Evolutionary conservation across 2,888 invertebrate genomes (phyloP).

Genomic region (Apoda limacodes): DNA sequence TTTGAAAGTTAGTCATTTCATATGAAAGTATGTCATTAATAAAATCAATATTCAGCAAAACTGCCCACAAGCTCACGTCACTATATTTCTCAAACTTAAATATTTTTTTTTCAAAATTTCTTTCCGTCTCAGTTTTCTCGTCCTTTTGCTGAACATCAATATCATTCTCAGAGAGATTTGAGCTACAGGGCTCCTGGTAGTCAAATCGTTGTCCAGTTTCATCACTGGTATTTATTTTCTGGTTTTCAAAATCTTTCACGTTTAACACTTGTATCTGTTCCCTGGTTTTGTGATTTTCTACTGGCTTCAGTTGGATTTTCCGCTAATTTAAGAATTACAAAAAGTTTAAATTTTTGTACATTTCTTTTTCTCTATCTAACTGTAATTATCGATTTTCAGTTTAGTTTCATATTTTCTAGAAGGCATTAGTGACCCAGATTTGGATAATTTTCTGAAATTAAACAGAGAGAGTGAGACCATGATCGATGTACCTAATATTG

Average conservation of each 20-base stretch:
- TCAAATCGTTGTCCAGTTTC: constrained; percentile 3
- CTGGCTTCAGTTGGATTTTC: constrained; percentile 1
- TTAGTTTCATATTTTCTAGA: constrained; percentile 4
- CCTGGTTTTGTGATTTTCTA: constrained; percentile 1
- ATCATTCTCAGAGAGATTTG: constrained; percentile 5
- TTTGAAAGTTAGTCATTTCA: constrained; percentile 15
- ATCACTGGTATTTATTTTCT: constrained; percentile 1
- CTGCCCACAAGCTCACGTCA: too few species aligned
- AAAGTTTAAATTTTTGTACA: not conserved
- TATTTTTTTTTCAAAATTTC: constrained; percentile 3
- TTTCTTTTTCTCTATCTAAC: constrained; percentile 4
- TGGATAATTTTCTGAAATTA: constrained; percentile 1
- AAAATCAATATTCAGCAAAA: constrained; percentile 12
- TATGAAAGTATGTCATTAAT: too few species aligned
- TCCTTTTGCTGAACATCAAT: constrained; percentile 7
- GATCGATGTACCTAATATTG: constrained; percentile 1
- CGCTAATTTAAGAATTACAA: constrained; percentile 1
- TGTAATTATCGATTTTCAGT: constrained; percentile 4
- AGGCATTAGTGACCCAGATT: not conserved
- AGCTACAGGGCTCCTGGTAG: too few species aligned
- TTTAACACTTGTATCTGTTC: too few species aligned
- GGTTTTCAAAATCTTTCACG: too few species aligned
- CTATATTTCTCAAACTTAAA: too few species aligned
- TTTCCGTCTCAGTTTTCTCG: constrained; percentile 5
- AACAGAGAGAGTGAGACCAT: not conserved